Conservation (phyloP, 2,113 vertebrate species). For the Xenopus laevis region DNA sequence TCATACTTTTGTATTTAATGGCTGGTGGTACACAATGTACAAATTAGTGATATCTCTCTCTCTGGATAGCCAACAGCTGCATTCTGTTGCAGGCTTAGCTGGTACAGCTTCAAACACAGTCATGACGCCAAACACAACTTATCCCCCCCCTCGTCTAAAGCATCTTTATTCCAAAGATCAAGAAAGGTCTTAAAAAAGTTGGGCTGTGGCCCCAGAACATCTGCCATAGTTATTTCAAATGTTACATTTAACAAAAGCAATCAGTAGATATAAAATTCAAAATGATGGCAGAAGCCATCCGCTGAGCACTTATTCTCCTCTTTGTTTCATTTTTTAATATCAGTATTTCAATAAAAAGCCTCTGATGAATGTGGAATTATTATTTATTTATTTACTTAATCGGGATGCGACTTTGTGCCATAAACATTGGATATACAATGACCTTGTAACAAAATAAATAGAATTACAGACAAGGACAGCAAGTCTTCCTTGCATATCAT, state of each 20-base stretch:
- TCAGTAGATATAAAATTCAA: conserved; percentile 24
- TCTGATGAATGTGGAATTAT: too few relatives aligned
- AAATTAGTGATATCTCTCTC: conserved; percentile 33
- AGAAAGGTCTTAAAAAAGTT: conserved; percentile 21
- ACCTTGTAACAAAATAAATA: too few relatives aligned
- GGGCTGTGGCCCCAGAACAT: conserved; percentile 8
- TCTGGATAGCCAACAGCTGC: conserved; percentile 23
- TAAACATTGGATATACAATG: too few relatives aligned
- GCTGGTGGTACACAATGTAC: not conserved
- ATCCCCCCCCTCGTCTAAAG: not conserved
- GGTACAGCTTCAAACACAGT: conserved; percentile 7
- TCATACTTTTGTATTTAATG: not conserved
- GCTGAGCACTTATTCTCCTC: too few relatives aligned
- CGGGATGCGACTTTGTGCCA: too few relatives aligned
- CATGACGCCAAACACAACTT: conserved; percentile 26
- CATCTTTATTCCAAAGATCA: conserved; percentile 8
- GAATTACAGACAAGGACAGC: too few relatives aligned
- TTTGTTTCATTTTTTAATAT: too few relatives aligned
- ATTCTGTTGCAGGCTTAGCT: conserved; percentile 16
- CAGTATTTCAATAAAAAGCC: too few relatives aligned
- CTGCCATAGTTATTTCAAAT: conserved; percentile 28
- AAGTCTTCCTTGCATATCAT: too few relatives aligned
- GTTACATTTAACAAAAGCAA: conserved; percentile 41
- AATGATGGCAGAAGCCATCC: too few relatives aligned
- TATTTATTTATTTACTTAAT: too few relatives aligned